Evolutionary conservation across 2,113 vertebrate genomes (phyloP), one percentile per base, ranked within the genome.

Genomic region (Ameiurus melas): DNA sequence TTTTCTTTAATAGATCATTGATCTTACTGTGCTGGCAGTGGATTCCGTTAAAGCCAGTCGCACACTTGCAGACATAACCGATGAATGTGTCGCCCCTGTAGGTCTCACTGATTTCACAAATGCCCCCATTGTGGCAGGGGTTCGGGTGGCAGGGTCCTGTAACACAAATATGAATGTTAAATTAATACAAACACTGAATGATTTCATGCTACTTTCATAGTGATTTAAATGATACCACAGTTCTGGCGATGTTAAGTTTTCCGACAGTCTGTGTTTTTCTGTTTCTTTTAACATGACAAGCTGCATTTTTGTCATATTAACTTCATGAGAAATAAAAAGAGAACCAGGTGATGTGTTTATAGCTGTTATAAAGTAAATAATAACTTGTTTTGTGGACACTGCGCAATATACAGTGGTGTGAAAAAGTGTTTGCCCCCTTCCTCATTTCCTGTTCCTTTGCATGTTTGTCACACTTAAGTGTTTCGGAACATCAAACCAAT

Each of bases 1-100:
- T 75, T 64, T 84, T 78, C 43, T 53, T 33, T 55, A 84, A 39
- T 85, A 85, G 60, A 4, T 75, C 57, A n/a, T 36, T 82, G 43
- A 75, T 97, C 98, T 98, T 97, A 99, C 98, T 99, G 95, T 99
- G 98, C 90, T 99, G 98, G 93, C 98, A 99, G 95, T 99, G 98
- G 92, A 98, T 95, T 90, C 98, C 98, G 90, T 96, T 98, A 93
- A 98, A 99, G 91, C 98, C 98, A 39, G 91, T 92, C 22, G 95
- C 96, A 94, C 98, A 99, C 94, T 97, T 98, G 94, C 98, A 99
- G 90, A 98, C 92, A 5, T 99, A 99, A 90, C 97, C 98, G 81
- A 99, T 97, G 94, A 99, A 99, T 1, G 98, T 99, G 92, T 99
- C 98, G 0, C 98, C 98, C 87, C 98, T 94, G 93, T 97, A 99